phyloP scores from a whole-genome alignment of 30 jellyfish, hydroid and myxozoan genomes.

The Mastigias papua region DNA sequence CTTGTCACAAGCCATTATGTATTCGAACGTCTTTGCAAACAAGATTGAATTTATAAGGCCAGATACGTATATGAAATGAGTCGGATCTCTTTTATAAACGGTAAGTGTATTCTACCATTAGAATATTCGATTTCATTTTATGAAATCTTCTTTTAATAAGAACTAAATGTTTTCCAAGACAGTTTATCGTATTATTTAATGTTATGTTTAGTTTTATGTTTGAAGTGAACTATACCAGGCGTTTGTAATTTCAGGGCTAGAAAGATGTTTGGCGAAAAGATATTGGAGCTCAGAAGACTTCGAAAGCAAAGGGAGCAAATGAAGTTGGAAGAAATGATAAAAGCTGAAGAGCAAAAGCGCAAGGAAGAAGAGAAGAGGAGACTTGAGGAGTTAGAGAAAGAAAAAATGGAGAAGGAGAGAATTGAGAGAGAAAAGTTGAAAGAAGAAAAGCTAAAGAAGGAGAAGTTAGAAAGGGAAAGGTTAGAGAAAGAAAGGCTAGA shows the following conservation, averaged over 20 bases:
- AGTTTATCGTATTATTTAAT: too few relatives aligned
- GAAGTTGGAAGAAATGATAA: conserved; percentile 29
- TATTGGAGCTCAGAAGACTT: conserved; percentile 5
- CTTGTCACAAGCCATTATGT: neutral
- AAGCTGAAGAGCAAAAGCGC: conserved; percentile 2
- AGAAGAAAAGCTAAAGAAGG: neutral
- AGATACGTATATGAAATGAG: neutral
- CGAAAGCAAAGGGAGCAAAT: conserved; percentile 33
- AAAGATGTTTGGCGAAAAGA: conserved; percentile 18
- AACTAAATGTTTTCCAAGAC: too few relatives aligned
- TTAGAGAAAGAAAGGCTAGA: conserved; percentile 12
- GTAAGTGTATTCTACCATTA: neutral
- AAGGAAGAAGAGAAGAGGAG: neutral
- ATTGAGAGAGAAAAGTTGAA: neutral
- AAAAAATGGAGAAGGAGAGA: conserved; percentile 17
- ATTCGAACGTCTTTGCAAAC: neutral
- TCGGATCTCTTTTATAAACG: neutral
- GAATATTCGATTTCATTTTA: neutral
- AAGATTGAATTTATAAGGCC: neutral
- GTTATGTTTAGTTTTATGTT: neutral
- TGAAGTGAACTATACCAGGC: neutral
- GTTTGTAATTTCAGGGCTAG: conserved; percentile 24
- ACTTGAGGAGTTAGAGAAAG: neutral
- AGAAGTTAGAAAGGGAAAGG: conserved; percentile 7
- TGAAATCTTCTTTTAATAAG: too few relatives aligned